Evolutionary conservation across 2,797 vertebrate species (phyloP), one percentile per base, ranked within the genome.

Genomic region (Acridotheres tristis): DNA sequence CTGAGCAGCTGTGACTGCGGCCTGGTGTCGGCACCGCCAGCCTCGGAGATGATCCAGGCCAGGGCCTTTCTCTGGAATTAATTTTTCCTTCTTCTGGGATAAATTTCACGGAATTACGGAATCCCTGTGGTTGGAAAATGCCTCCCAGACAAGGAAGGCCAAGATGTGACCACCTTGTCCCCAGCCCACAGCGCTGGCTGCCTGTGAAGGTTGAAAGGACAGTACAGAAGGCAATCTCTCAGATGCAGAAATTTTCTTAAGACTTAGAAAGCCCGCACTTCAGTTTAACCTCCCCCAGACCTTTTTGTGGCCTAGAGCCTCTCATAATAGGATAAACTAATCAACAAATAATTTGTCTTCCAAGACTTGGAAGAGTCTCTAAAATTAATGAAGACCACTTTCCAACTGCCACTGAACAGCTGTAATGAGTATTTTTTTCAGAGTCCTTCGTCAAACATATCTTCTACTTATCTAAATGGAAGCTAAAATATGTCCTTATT

Each of bases 31-130:
- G 72, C 54, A 61, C 38, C 18, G 21, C 13, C 8, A 58, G 34
- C 54, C 67, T 43, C 1, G 0, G 0, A 1, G 0, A 5, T 58
- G n/a, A 22, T 82, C 4, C 45, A 27, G 25, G 15, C 5, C 2
- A 40, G 27, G 7, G 8, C 9, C 15, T 83, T 69, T 43, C 73
- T 45, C 25, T 14, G 34, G 34, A 34, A 34, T 34, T 34, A 34
- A 34, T 34, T 34, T 34, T 34, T 34, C 34, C 34, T 34, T 34
- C 34, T 34, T 34, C 34, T 7, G 29, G 29, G 8, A 7, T 25
- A 50, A 43, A 20, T 55, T 51, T 18, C 13, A 9, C 16, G 7
- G 42, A 55, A 68, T 42, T 21, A 18, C 11, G 13, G 34, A 26
- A 42, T 59, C 14, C 6, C 4, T 67, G 6, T 22, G 7, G 6